Conservation (phyloP, 2,113 vertebrate species). For the Amblyopsis rosae region DNA sequence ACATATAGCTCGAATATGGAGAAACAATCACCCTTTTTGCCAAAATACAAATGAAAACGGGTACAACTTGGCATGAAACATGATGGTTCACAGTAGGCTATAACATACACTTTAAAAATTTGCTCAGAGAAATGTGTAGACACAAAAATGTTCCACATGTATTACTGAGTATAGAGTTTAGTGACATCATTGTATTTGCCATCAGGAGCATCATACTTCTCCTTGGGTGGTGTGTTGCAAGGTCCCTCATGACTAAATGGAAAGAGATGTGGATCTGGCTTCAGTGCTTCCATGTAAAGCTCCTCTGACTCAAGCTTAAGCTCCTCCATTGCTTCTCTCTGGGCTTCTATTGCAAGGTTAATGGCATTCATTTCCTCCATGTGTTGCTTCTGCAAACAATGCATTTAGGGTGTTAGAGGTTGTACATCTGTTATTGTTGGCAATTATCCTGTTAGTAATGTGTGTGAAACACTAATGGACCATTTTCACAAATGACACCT, state of each 20-base stretch:
- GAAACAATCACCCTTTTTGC: not conserved
- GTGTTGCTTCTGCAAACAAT: conserved; percentile 73
- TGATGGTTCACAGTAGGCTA: too few species aligned
- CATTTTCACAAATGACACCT: too few species aligned
- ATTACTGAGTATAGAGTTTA: conserved; percentile 84
- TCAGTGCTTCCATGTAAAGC: conserved; percentile 83
- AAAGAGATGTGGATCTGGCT: conserved; percentile 78
- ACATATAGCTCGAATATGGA: not conserved
- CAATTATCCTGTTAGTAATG: not conserved
- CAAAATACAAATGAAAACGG: too few species aligned
- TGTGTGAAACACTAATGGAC: too few species aligned
- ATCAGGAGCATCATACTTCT: conserved; percentile 84
- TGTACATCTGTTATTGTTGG: not conserved
- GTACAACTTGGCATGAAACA: too few species aligned
- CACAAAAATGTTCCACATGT: not conserved
- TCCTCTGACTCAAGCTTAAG: conserved; percentile 84
- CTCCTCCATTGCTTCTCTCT: conserved; percentile 85
- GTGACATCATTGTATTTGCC: conserved; percentile 88
- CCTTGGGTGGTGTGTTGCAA: conserved; percentile 78
- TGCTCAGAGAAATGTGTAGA: not conserved
- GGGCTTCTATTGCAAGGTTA: conserved; percentile 76
- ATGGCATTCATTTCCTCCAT: conserved; percentile 77
- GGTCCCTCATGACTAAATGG: conserved; percentile 86
- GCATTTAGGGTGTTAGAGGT: conserved; percentile 2
- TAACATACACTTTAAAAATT: not conserved